Evolutionary conservation across 2,888 invertebrate species (phyloP), one percentile per base, ranked within the genome.

Genomic region (Osmoderma eremita): DNA sequence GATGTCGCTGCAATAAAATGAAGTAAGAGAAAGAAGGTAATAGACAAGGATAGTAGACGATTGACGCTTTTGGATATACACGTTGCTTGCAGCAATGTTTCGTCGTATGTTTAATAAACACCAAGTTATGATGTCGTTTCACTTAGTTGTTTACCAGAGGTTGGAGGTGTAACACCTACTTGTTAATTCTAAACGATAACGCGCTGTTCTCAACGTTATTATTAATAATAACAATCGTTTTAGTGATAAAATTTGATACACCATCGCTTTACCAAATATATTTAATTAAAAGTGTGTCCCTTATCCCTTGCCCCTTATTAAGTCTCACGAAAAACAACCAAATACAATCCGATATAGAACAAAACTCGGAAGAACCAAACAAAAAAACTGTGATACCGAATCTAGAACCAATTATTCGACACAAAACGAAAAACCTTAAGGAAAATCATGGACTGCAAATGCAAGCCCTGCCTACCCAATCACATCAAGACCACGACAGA

Each of bases 401-500:
- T 8, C 36, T 10, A 36, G 10, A 36, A 36, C 10, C 36, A 6
- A 36, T 10, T 10, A 36, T 6, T 36, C n/a, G n/a, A 13, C 4
- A 48, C 18, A 50, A 3, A 24, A 13, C 8, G 15, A 48, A 17
- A 48, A 10, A 17, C 38, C 30, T 15, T n/a, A 8, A 36, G 4
- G 18, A 63, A 53, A 15, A 67, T 51, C 41, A 72, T 71, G 69
- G 72, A 73, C 67, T 71, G 72, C 62, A 72, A 74, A 64, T 74
- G 69, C 63, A 71, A 70, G 65, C 51, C 67, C 39, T 30, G 30
- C 30, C 24, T 73, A 38, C 71, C 69, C 18, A 71, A 63, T 54
- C 74, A 74, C 49, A 69, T 72, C 70, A 74, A 77, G 56, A 73
- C 77, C 62, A 73, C 77, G 61, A 73, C 68, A 74, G 82, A 79